Percentiles rank a stretch among this genome's conserved stretches.
These are phyloP conservation scores for Ceyx cyanopectus DNA, from an alignment of 2,113 vertebrate genomes.

Conservation along the genomic window DNA sequence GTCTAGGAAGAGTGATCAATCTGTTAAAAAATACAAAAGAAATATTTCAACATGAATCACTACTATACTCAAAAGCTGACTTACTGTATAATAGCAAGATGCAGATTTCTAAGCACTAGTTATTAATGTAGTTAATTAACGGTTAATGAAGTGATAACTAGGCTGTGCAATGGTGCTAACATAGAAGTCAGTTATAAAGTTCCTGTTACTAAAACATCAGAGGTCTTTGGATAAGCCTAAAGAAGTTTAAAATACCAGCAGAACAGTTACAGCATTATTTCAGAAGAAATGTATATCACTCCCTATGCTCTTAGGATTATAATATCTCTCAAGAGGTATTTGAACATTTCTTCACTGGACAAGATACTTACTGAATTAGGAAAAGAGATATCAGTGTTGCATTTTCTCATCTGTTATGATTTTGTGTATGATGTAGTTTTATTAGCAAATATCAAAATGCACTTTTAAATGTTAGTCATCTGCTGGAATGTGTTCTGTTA, in stretches of 20 bases:
- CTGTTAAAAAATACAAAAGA: background rate
- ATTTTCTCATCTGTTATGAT: background rate
- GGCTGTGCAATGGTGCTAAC: background rate
- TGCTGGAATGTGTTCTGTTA: background rate
- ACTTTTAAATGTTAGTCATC: constrained; percentile 3
- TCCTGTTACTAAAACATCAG: background rate
- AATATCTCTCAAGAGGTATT: background rate
- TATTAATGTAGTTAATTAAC: background rate
- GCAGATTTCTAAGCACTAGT: background rate
- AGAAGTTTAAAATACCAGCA: background rate
- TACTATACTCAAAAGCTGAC: background rate
- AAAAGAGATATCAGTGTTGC: background rate
- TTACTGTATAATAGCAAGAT: background rate
- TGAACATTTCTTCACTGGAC: background rate
- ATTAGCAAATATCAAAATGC: background rate
- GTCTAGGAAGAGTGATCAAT: background rate
- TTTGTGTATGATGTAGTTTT: background rate
- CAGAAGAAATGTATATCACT: background rate
- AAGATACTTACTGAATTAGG: background rate
- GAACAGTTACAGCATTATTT: background rate
- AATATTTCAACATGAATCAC: background rate
- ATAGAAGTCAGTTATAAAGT: background rate
- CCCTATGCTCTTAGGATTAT: background rate
- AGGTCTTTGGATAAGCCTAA: background rate
- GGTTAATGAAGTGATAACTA: background rate